phyloP scores from a whole-genome alignment of 2,113 vertebrate species.

The Ciconia stormi region DNA sequence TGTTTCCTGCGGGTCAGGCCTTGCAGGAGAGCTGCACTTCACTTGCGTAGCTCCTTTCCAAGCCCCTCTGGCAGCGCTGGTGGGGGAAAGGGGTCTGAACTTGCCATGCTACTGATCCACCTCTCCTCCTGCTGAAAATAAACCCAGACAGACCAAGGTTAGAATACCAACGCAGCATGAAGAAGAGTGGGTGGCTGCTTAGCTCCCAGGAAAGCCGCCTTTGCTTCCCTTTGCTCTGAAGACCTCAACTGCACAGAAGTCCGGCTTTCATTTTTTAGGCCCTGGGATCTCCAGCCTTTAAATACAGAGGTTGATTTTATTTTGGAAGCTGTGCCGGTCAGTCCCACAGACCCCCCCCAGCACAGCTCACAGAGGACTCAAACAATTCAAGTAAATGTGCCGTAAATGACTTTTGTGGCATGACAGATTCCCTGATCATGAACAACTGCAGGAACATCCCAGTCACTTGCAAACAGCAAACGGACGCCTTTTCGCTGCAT shows the following conservation, averaged over 20 bases:
- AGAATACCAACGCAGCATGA: fast-evolving
- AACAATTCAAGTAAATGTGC: background rate
- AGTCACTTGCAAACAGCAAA: background rate
- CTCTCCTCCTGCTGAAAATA: background rate
- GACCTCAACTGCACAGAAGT: background rate
- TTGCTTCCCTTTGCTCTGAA: background rate
- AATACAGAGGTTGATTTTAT: background rate
- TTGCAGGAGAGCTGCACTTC: background rate
- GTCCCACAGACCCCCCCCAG: too few relatives aligned
- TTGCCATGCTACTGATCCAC: fast-evolving
- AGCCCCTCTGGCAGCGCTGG: background rate
- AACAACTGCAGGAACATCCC: background rate
- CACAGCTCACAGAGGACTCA: background rate
- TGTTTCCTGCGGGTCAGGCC: background rate
- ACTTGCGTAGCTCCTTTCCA: background rate
- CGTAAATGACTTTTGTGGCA: fast-evolving
- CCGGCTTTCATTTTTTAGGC: background rate
- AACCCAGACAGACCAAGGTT: fast-evolving
- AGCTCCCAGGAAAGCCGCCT: fast-evolving
- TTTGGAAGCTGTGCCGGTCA: background rate
- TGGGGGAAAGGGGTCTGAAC: fast-evolving
- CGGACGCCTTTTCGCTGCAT: fast-evolving
- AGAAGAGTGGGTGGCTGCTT: background rate
- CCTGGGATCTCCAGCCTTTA: background rate
- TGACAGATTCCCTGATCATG: background rate